These are phyloP conservation scores for Platorchestia sp. DNA, from an alignment of 1,140 invertebrate genomes.

Conservation along the genomic window DNA sequence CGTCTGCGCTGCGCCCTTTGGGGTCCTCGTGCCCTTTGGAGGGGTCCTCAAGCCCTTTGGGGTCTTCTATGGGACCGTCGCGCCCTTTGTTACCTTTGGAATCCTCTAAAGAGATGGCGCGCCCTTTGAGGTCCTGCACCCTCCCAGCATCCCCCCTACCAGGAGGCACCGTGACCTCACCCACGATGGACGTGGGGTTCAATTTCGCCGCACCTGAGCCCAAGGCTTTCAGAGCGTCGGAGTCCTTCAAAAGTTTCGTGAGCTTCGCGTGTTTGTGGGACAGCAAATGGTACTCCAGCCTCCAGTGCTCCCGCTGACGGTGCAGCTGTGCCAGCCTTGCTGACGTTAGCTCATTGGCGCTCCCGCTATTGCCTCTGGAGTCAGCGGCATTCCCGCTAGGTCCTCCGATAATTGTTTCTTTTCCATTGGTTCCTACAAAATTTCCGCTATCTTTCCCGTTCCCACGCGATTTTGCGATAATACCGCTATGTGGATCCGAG, in stretches of 20 bases:
- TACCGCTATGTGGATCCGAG: background rate
- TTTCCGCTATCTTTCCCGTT: background rate
- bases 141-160: background rate
- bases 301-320: slow-evolving; percentile 32
- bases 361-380: background rate
- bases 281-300: slow-evolving; percentile 19
- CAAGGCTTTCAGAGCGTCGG: background rate
- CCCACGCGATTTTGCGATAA: background rate
- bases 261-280: slow-evolving; percentile 35
- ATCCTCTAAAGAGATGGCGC: background rate
- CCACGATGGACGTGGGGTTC: background rate
- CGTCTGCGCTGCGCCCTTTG: background rate
- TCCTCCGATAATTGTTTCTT: background rate
- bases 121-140: background rate
- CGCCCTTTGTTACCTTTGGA: background rate
- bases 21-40: background rate
- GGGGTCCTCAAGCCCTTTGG: background rate
- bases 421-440: background rate
- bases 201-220: background rate
- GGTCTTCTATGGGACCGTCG: background rate
- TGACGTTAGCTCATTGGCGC: background rate
- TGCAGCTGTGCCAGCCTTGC: background rate
- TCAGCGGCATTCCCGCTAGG: slow-evolving; percentile 15
- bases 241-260: background rate
- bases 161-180: background rate